Evolutionary conservation across 2,888 invertebrate species (phyloP), one percentile per base, ranked within the genome.

Genomic region (Saturnia japonica): DNA sequence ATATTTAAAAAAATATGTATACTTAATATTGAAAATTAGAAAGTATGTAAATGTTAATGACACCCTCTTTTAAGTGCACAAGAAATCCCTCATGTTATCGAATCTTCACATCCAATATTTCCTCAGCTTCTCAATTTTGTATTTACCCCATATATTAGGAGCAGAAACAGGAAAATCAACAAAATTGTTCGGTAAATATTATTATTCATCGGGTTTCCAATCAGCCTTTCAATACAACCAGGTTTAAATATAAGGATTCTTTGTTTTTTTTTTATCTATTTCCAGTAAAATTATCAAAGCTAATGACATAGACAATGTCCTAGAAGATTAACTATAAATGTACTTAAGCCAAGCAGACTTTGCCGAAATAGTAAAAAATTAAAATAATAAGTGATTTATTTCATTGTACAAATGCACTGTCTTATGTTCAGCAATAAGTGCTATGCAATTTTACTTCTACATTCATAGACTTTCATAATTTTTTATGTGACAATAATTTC

Each of bases 141-240:
- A 64, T 25, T 57, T 40, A 40, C 40, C 54, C n/a, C 40, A 64
- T 64, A 64, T 40, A 64, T 40, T 40, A 64, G 40, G 40, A 64
- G 8, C 40, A 34, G 34, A n/a, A 34, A 40, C 34, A 34, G 64
- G 40, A 64, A 64, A 64, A 64, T 64, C 34, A 64, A 64, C 34
- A 40, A n/a, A 64, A 64, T 64, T 34, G 40, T 64, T 40, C 64
- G 64, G 40, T 2, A 40, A 40, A 40, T 64, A 40, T 62, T 62
- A 62, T n/a, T n/a, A n/a, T 40, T 64, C 40, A 64, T 25, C 4
- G n/a, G 40, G 8, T 64, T 40, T 64, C 40, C 64, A 40, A 64
- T 64, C 64, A 64, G 64, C 64, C 40, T 64, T 64, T 64, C 34
- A 40, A 19, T 40, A 34, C 34, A 40, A 64, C 19, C 64, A 34